Percentiles rank a stretch among this genome's conserved stretches.
Conservation (phyloP, 2,888 invertebrate genomes). For the Steinernema hermaphroditum region DNA sequence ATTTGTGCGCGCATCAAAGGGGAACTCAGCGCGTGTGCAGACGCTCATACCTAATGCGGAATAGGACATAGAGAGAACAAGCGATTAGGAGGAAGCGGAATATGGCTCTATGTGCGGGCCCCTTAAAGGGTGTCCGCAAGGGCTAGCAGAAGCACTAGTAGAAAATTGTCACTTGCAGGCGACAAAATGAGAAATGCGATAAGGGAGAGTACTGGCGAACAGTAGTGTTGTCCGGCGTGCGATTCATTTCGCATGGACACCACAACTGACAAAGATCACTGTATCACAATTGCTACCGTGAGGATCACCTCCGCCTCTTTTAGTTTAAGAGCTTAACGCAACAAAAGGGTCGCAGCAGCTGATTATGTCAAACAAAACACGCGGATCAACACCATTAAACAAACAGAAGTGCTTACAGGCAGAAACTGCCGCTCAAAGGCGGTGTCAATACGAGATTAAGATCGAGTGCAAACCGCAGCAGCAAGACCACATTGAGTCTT, state of each 20-base stretch:
- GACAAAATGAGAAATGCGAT: constrained; percentile 16
- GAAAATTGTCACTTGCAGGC: constrained; percentile 7
- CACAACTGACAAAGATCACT: constrained; percentile 2
- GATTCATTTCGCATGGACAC: background rate
- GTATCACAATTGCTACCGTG: background rate
- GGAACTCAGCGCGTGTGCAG: too few species aligned
- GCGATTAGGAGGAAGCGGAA: constrained; percentile 14
- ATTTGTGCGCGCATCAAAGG: too few species aligned
- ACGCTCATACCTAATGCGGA: too few species aligned
- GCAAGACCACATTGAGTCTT: constrained; percentile 10
- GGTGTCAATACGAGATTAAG: constrained; percentile 6
- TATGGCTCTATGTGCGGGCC: background rate
- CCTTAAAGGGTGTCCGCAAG: background rate
- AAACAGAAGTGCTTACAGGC: background rate
- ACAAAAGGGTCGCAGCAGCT: background rate
- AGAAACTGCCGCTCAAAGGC: background rate
- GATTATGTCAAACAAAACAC: constrained; percentile 11
- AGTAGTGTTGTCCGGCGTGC: constrained; percentile 3
- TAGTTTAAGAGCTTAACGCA: too few species aligned
- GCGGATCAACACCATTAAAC: constrained; percentile 13
- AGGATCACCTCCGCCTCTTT: too few species aligned
- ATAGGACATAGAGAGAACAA: background rate
- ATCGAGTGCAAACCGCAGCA: constrained; percentile 29
- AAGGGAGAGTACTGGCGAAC: constrained; percentile 8
- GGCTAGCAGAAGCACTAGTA: background rate